Conservation (phyloP, 2,888 invertebrate genomes). For the Diadromus collaris region DNA sequence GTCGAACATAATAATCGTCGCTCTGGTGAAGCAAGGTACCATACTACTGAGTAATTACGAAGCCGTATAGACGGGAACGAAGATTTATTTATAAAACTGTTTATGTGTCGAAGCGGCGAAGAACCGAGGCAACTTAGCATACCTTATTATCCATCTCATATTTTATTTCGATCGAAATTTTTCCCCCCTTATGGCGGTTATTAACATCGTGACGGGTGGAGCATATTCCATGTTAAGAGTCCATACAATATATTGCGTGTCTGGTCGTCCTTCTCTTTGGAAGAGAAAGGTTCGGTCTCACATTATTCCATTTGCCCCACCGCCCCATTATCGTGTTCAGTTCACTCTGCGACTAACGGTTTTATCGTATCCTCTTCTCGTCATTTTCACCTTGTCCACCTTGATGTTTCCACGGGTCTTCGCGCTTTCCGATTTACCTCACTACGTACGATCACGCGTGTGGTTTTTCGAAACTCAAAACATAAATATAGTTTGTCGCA, state of each 20-base stretch:
- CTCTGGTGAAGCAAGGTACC: background rate
- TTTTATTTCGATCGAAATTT: background rate
- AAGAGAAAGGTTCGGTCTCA: slow-evolving; percentile 22
- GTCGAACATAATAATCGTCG: background rate
- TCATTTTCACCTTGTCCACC: slow-evolving; percentile 45
- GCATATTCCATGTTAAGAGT: background rate
- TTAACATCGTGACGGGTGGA: background rate
- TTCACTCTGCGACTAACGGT: slow-evolving; percentile 47
- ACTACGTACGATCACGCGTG: slow-evolving; percentile 8
- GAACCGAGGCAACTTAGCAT: background rate
- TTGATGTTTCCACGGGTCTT: slow-evolving; percentile 22
- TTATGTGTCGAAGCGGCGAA: background rate
- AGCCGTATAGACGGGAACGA: background rate
- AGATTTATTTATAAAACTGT: slow-evolving; percentile 4
- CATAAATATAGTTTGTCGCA: background rate
- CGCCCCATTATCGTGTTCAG: slow-evolving; percentile 32
- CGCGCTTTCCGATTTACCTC: too few relatives aligned
- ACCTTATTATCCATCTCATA: background rate
- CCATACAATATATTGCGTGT: background rate
- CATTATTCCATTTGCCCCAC: slow-evolving; percentile 28
- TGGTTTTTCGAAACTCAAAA: background rate
- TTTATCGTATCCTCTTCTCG: slow-evolving; percentile 9
- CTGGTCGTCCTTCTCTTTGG: background rate
- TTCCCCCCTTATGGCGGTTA: background rate
- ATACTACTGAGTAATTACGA: background rate